phyloP scores from a whole-genome alignment of 2,797 vertebrate species.

The Gallirallus australis region DNA sequence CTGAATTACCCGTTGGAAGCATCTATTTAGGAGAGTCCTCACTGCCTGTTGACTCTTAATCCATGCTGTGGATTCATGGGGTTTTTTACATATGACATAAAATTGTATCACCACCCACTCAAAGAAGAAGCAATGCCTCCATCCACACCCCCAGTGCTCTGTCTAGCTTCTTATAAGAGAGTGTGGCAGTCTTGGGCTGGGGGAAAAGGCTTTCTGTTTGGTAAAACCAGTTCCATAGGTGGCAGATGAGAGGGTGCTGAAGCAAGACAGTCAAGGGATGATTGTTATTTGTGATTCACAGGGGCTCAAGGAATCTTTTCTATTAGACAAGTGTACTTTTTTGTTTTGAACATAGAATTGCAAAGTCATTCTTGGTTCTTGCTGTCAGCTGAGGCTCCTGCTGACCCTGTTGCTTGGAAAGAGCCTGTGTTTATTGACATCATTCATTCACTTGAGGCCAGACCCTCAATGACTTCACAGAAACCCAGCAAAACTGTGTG shows the following conservation, averaged over 20 bases:
- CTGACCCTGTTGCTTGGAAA: background rate
- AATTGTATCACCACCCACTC: background rate
- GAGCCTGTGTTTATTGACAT: background rate
- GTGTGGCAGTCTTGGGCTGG: background rate
- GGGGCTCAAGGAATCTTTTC: background rate
- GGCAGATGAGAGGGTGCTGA: background rate
- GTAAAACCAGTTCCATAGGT: background rate
- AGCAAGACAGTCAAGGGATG: background rate
- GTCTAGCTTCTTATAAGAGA: background rate
- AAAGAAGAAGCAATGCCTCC: background rate
- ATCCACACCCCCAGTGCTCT: background rate
- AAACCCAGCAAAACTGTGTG: background rate
- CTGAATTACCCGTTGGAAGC: background rate
- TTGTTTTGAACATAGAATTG: constrained; percentile 14
- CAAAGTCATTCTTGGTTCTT: constrained; percentile 35
- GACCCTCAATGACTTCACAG: background rate
- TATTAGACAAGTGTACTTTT: background rate
- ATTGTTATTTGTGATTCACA: background rate
- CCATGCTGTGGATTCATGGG: background rate
- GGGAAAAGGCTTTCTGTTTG: background rate
- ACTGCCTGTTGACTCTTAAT: background rate
- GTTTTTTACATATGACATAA: background rate
- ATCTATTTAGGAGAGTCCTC: background rate
- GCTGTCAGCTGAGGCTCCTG: constrained; percentile 17
- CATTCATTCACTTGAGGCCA: background rate